phyloP scores from a whole-genome alignment of 2,113 vertebrate genomes.

The Propithecus coquereli region DNA sequence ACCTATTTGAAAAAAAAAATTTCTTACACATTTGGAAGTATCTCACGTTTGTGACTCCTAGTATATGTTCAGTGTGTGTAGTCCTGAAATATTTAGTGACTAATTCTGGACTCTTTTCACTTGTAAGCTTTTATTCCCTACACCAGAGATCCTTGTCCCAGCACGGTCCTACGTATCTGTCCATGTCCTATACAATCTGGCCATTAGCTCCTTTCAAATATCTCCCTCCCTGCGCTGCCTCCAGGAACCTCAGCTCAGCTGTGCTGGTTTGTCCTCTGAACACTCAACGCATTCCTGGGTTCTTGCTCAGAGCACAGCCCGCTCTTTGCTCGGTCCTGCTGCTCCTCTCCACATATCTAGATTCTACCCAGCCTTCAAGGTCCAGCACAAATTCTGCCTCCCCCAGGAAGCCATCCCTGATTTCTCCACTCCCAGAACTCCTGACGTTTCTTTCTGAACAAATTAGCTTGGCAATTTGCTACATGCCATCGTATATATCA shows the following conservation, averaged over 20 bases:
- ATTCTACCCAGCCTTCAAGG: background rate
- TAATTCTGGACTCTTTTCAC: background rate
- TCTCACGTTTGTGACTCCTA: background rate
- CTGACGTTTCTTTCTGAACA: background rate
- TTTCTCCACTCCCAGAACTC: background rate
- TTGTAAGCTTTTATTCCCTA: background rate
- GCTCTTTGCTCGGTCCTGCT: background rate
- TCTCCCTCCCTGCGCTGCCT: background rate
- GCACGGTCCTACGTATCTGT: background rate
- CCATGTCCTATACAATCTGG: background rate
- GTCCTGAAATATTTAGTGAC: background rate
- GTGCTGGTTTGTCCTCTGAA: background rate
- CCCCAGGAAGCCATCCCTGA: background rate
- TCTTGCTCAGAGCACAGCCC: background rate
- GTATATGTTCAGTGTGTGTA: background rate
- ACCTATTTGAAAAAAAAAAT: background rate
- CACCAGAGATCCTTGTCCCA: background rate
- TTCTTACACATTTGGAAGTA: background rate
- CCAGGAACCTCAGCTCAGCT: background rate
- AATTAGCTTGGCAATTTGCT: background rate
- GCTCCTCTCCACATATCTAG: background rate
- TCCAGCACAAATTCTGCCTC: background rate
- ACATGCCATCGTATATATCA: background rate
- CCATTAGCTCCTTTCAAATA: background rate
- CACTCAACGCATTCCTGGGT: background rate